These are phyloP conservation scores for Phalacrocorax pelagicus DNA, from an alignment of 2,113 vertebrate species.

Conservation along the genomic window DNA sequence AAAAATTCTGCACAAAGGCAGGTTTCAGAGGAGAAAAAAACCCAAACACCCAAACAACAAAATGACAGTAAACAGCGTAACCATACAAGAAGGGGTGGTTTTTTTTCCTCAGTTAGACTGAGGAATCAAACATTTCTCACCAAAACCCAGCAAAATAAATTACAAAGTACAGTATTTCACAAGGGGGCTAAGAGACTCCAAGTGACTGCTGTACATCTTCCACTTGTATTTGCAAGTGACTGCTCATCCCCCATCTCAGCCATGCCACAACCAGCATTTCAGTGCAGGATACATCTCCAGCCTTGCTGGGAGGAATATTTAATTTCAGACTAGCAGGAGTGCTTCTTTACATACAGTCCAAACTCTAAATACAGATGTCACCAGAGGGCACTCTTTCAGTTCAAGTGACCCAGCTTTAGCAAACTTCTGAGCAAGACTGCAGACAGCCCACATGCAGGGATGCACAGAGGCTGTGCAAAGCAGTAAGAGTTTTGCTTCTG, in stretches of 20 bases:
- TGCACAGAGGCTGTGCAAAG: background rate
- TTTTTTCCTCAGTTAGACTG: background rate
- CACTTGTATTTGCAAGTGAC: background rate
- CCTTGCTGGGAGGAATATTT: background rate
- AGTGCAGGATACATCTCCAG: background rate
- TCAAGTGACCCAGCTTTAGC: background rate
- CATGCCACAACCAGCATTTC: background rate
- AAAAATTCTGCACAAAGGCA: background rate
- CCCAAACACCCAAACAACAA: no score
- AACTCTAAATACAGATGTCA: background rate
- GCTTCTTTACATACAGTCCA: background rate
- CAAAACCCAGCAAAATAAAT: background rate
- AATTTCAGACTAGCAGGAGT: background rate
- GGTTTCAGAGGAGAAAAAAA: background rate
- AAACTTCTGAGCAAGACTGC: background rate
- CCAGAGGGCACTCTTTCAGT: slow-evolving; percentile 56
- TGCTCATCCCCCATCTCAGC: accelerated
- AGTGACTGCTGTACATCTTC: background rate
- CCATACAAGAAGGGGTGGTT: background rate
- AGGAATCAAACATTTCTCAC: background rate
- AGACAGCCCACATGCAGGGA: background rate
- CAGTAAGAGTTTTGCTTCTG: background rate
- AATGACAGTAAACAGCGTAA: background rate
- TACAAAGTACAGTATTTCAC: background rate
- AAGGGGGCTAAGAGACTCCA: background rate